Conservation (phyloP, 2,888 invertebrate genomes). For the Caenorhabditis macrosperma region DNA sequence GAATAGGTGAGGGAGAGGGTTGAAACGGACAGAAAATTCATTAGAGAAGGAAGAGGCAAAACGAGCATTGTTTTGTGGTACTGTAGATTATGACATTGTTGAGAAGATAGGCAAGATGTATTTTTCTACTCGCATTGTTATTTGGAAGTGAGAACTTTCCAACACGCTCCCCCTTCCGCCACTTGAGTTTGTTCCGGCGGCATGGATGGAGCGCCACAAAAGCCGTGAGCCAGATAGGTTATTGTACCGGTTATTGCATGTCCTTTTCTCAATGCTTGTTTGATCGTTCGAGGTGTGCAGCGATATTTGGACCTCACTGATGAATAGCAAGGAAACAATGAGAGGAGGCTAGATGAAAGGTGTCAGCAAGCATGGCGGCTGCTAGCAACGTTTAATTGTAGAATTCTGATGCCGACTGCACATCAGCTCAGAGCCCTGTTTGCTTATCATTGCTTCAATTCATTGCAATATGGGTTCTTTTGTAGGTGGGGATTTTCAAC, state of each 20-base stretch:
- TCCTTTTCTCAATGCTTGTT: conserved; percentile 35
- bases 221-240: conserved; percentile 47
- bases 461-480: background rate
- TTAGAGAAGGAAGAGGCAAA: conserved; percentile 42
- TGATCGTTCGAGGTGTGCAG: conserved; percentile 35
- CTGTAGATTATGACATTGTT: conserved; percentile 55
- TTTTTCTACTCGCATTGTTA: conserved; percentile 15
- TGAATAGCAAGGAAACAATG: conserved; percentile 56
- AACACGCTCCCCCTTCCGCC: background rate
- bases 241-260: conserved; percentile 47
- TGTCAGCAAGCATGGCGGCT: conserved; percentile 46
- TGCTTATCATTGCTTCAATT: conserved; percentile 34
- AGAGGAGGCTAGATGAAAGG: conserved; percentile 51
- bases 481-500: too few relatives aligned
- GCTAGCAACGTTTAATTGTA: conserved; percentile 48
- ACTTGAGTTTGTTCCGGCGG: conserved; percentile 32
- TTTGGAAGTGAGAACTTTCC: background rate
- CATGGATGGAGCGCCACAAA: conserved; percentile 19
- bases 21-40: conserved; percentile 55
- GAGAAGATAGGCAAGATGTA: conserved; percentile 12
- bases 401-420: conserved; percentile 40
- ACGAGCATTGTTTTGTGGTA: conserved; percentile 51
- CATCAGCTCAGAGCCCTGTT: conserved; percentile 48
- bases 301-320: conserved; percentile 50
- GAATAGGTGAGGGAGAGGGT: background rate